Evolutionary conservation across 37 sponge, comb jelly and placozoan species (phyloP).

Genomic region (Ianthella basta): DNA sequence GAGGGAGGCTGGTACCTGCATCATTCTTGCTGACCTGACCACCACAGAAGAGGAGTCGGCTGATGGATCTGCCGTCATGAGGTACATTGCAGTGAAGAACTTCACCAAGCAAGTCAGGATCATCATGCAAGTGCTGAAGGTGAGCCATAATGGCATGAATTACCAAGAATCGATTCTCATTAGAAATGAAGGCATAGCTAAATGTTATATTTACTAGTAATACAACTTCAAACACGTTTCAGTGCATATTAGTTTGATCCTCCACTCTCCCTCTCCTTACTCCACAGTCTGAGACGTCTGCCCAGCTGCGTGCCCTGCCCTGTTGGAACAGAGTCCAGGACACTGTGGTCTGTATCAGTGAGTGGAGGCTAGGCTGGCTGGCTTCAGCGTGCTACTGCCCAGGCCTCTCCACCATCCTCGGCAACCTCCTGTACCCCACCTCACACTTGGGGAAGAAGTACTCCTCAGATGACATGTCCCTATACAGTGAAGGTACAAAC

Average conservation of each 20-base stretch:
- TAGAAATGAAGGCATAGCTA: too few relatives aligned
- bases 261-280: slow-evolving; percentile 5
- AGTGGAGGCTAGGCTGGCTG: slow-evolving; percentile 78
- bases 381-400: slow-evolving; percentile 80
- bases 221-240: too few relatives aligned
- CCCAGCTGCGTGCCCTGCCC: slow-evolving; percentile 38
- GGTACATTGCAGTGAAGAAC: slow-evolving; percentile 79
- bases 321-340: slow-evolving; percentile 53
- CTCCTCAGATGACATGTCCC: not conserved
- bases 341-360: slow-evolving; percentile 68
- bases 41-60: slow-evolving; percentile 45
- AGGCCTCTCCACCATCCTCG: slow-evolving; percentile 80
- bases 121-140: slow-evolving; percentile 72
- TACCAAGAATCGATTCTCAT: too few relatives aligned
- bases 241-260: too few relatives aligned
- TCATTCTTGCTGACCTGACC: slow-evolving; percentile 71
- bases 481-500: slow-evolving; percentile 63
- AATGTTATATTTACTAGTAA: too few relatives aligned
- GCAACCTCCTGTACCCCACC: slow-evolving; percentile 70
- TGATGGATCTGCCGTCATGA: slow-evolving; percentile 72
- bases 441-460: slow-evolving; percentile 4
- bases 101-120: slow-evolving; percentile 34
- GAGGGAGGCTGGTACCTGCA: slow-evolving; percentile 32
- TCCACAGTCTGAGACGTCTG: not conserved
- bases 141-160: too few relatives aligned